phyloP scores from a whole-genome alignment of 2,113 vertebrate genomes.

The Dryoscopus gambensis region DNA sequence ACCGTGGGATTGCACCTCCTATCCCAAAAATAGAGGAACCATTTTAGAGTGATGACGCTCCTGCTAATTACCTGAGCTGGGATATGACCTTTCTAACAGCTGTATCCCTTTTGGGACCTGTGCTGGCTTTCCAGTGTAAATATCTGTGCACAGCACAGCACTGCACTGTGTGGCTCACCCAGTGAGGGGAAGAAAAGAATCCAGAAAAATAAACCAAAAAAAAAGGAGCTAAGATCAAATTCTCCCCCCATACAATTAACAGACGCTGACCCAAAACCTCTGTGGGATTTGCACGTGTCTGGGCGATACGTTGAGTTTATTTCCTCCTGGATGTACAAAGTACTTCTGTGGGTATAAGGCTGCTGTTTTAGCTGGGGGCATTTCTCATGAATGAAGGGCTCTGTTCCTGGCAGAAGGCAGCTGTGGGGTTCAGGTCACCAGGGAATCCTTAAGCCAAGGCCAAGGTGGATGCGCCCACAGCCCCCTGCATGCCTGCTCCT shows the following conservation, averaged over 20 bases:
- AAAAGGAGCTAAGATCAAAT: not conserved
- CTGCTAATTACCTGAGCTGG: not conserved
- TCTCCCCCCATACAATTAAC: not conserved
- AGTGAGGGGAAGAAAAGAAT: not conserved
- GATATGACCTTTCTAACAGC: not conserved
- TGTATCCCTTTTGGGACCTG: not conserved
- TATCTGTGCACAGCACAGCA: not conserved
- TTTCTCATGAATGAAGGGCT: not conserved
- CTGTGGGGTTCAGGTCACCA: not conserved
- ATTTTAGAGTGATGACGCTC: not conserved
- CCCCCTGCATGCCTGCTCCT: not conserved
- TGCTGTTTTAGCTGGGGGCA: not conserved
- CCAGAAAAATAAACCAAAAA: not conserved
- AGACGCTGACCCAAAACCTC: not conserved
- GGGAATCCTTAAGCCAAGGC: not conserved
- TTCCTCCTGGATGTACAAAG: not conserved
- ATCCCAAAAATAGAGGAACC: not conserved
- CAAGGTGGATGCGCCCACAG: not conserved
- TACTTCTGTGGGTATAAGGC: not conserved
- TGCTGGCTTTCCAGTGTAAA: not conserved
- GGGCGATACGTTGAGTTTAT: not conserved
- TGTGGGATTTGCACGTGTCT: not conserved
- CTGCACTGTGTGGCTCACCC: rapidly evolving
- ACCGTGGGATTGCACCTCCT: not conserved
- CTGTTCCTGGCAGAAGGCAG: not conserved